phyloP scores from a whole-genome alignment of 2,113 vertebrate species.

The Phyllostomus hastatus region DNA sequence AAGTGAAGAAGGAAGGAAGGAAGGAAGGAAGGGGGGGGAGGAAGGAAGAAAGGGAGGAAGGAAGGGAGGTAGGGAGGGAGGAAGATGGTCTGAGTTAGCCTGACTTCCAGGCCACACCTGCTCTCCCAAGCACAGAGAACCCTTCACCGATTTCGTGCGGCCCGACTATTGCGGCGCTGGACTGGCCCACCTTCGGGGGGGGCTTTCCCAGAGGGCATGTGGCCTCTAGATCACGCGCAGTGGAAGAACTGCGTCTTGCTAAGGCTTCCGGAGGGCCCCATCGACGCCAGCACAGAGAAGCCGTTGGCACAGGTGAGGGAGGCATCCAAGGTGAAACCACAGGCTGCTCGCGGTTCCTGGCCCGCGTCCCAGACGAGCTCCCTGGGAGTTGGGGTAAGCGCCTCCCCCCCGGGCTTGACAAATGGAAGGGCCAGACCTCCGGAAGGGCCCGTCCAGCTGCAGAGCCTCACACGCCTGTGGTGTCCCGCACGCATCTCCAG shows the following conservation, averaged over 20 bases:
- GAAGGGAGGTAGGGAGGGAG: background rate
- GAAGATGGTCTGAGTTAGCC: background rate
- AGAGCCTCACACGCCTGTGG: too few relatives aligned
- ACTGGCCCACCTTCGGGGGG: background rate
- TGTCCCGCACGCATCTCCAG: background rate
- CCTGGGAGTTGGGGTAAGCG: rapidly evolving
- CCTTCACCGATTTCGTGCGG: background rate
- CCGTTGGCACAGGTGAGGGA: rapidly evolving
- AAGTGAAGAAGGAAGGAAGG: background rate
- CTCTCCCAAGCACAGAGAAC: background rate
- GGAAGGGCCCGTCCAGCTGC: background rate
- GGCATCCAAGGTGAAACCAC: too few relatives aligned
- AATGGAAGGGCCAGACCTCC: background rate
- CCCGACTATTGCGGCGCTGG: background rate
- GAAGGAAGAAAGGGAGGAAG: background rate
- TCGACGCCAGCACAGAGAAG: rapidly evolving
- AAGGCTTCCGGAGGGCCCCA: background rate
- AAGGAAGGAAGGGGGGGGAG: background rate
- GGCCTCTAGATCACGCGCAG: background rate
- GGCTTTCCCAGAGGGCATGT: background rate
- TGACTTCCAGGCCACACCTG: background rate
- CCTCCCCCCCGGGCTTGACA: background rate
- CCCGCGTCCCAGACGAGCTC: background rate
- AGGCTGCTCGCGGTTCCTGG: background rate
- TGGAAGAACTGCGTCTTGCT: background rate